Conservation (phyloP, 2,797 vertebrate species). For the Erethizon dorsatum region DNA sequence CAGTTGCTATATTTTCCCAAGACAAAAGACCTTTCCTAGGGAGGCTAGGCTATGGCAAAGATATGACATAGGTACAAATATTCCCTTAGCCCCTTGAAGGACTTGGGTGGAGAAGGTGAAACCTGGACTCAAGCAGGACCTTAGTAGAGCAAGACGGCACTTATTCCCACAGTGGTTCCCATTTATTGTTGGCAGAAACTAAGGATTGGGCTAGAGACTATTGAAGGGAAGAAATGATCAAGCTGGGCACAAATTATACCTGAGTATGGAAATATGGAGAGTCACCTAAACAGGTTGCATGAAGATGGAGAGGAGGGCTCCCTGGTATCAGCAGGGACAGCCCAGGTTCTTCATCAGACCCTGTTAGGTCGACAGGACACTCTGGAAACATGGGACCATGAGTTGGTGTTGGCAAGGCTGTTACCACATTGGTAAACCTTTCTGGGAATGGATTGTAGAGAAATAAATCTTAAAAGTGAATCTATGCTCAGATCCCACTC, state of each 20-base stretch:
- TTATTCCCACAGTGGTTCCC: not conserved
- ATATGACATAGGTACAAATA: not conserved
- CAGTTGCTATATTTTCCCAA: not conserved
- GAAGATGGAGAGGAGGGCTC: not conserved
- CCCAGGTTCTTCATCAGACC: not conserved
- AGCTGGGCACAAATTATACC: not conserved
- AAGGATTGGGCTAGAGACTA: not conserved
- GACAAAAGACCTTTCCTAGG: not conserved
- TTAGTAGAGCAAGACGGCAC: not conserved
- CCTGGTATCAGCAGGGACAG: not conserved
- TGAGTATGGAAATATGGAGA: not conserved
- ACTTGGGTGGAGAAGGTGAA: not conserved
- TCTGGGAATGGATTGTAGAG: not conserved
- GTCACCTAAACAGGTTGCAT: not conserved
- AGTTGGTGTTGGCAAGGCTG: not conserved
- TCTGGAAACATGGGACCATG: not conserved
- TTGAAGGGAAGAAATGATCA: conserved; percentile 31
- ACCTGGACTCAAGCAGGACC: not conserved
- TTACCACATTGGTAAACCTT: not conserved
- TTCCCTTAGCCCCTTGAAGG: not conserved
- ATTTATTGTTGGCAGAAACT: conserved; percentile 9
- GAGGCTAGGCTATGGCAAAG: not conserved
- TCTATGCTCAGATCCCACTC: not conserved
- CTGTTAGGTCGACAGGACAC: not conserved
- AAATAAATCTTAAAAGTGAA: conserved; percentile 35